These are phyloP conservation scores for Drosophila varians DNA, from an alignment of 1,140 invertebrate species.

Conservation along the genomic window DNA sequence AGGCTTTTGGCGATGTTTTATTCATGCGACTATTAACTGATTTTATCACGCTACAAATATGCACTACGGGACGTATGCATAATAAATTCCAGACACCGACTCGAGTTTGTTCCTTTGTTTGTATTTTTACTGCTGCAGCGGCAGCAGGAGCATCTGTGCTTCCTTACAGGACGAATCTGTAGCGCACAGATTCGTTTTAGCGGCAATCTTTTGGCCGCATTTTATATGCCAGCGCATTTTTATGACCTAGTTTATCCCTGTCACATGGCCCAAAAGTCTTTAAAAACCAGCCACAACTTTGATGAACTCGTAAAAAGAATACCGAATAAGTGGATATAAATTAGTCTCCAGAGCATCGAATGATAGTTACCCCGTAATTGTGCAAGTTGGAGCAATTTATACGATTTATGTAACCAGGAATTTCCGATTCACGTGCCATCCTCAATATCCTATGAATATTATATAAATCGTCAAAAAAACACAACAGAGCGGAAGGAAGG, in stretches of 20 bases:
- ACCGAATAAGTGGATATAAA: constrained; percentile 39
- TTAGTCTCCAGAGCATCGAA: constrained; percentile 29
- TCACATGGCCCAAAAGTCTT: constrained; percentile 67
- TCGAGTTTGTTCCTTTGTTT: constrained; percentile 1
- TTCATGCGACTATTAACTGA: constrained; percentile 76
- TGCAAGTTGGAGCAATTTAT: neutral
- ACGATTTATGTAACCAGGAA: neutral
- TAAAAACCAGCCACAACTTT: constrained; percentile 72
- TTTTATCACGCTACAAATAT: constrained; percentile 81
- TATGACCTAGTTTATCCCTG: constrained; percentile 80
- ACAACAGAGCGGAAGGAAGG: neutral
- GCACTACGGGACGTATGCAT: constrained; percentile 77
- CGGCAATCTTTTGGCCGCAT: constrained; percentile 51
- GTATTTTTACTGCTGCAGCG: constrained; percentile 32
- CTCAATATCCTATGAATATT: neutral
- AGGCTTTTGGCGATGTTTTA: constrained; percentile 63
- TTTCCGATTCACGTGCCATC: neutral
- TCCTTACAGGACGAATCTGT: constrained; percentile 48
- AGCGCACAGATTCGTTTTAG: constrained; percentile 17
- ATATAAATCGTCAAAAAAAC: constrained; percentile 1
- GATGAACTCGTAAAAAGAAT: constrained; percentile 73
- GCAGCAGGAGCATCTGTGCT: constrained; percentile 7
- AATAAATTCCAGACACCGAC: constrained; percentile 62
- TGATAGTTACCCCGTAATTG: constrained; percentile 23
- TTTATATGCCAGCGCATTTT: constrained; percentile 43